Evolutionary conservation across 2,113 vertebrate genomes (phyloP), one percentile per base, ranked within the genome.

Genomic region (Columba janthina): DNA sequence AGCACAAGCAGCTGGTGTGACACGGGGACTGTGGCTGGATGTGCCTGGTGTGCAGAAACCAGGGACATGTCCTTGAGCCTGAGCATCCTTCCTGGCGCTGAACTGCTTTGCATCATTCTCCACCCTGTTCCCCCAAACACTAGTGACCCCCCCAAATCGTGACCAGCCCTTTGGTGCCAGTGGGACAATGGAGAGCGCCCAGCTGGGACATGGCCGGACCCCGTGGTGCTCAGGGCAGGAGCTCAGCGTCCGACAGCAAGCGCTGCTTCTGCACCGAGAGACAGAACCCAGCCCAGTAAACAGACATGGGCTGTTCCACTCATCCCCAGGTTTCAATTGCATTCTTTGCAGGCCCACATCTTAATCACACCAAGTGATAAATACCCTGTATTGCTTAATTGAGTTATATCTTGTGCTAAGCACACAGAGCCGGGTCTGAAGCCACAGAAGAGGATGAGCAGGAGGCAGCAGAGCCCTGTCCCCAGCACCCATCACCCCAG

Each of bases 381-480:
- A 74, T 5, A 14, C 29, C 38, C 72, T 1, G 1, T n/a, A 7
- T 24, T 25, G 11, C 34, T 65, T 22, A 31, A 58, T 25, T 9
- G 26, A 54, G 29, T 48, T 54, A 17, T 19, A 19, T 2, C 44
- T n/a, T 28, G 15, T 54, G 46, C 54, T 44, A 24, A 71, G 32
- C 9, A 10, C 42, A 12, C 3, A 10, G 18, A 9, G 77, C 9
- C 0, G 12, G 32, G 62, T 8, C 70, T 10, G 19, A 19, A 20
- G 32, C 9, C 0, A 1, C 2, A 15, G 75, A 15, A 32, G 6
- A 10, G 0, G 16, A 10, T 9, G 57, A 19, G 5, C 15, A 6
- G 42, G 46, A 48, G 54, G 60, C 67, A 61, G 56, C 13, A 11
- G 80, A n/a, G 64, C 26, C 4, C 44, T 8, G 44, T 46, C 44